A percentile compares a stretch with the other conserved stretches of the same genome.
These are phyloP conservation scores for Lochmaea crataegi DNA, from an alignment of 2,888 invertebrate genomes.

Conservation along the genomic window DNA sequence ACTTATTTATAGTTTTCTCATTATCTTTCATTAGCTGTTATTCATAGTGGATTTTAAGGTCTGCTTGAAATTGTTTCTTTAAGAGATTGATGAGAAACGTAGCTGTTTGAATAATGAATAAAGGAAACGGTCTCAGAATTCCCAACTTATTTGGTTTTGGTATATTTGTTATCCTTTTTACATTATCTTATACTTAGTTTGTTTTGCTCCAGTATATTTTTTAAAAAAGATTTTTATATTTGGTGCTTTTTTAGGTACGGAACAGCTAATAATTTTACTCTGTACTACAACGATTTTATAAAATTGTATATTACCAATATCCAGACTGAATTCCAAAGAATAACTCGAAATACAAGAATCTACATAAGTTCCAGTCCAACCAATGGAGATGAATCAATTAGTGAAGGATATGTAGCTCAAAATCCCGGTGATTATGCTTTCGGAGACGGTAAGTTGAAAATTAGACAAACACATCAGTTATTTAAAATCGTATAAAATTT, in stretches of 20 bases:
- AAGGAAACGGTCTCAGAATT: too few species aligned
- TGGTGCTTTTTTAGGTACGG: conserved; percentile 64
- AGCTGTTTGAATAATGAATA: too few species aligned
- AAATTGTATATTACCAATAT: conserved; percentile 85
- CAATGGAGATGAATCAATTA: conserved; percentile 80
- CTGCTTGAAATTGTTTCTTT: too few species aligned
- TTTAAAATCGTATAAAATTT: background rate
- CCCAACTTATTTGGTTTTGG: too few species aligned
- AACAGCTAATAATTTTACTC: conserved; percentile 52
- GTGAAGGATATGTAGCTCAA: conserved; percentile 80
- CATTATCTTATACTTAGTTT: too few species aligned
- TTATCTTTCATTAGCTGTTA: too few species aligned
- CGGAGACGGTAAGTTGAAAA: conserved; percentile 79
- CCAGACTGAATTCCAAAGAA: conserved; percentile 70
- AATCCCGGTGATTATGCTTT: conserved; percentile 83
- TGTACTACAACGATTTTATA: conserved; percentile 76
- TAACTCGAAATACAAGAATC: conserved; percentile 72
- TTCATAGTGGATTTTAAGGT: too few species aligned
- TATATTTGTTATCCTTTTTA: too few species aligned
- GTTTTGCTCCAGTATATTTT: background rate
- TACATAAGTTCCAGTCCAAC: conserved; percentile 92
- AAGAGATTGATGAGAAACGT: too few species aligned
- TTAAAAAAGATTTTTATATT: background rate
- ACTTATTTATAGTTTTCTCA: too few species aligned
- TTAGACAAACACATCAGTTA: background rate